Base-by-base conservation (phyloP, 2,888 invertebrate genomes). In the Glomeris marginata region DNA sequence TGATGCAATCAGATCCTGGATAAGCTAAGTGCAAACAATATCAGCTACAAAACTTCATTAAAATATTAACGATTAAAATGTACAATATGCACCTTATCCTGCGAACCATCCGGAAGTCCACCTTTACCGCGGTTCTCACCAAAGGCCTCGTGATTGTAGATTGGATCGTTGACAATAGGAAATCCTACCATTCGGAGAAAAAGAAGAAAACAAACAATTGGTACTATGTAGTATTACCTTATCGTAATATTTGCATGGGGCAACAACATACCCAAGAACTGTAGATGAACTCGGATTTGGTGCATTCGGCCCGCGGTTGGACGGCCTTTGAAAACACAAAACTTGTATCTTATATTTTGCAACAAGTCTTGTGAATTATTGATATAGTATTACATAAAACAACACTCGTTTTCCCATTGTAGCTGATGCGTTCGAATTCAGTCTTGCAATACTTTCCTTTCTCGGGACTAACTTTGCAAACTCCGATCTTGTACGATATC, bases 231-330 rank as follows among this genome's bases (percentile, higher is more conserved):
- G n/a, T n/a, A n/a, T n/a, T 40, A 37, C 41, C 21, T 28, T 16
- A 38, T 18, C n/a, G 13, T 13, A 16, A 18, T 42, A 48, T 28
- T 49, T 20, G 5, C 13, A 16, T 18, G 16, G 34, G 20, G 15
- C 34, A 38, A 16, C 13, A 6, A n/a, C 54, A 57, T 65, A 88
- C 91, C 97, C 62, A 98, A 74, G 69, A 85, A 98, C 70, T 99
- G 98, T 55, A 97, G 76, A 69, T 99, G 98, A 33, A 98, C 94
- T 56, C 98, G 77, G 60, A 98, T 98, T 72, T 98, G 98, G 68
- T 98, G 98, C 82, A 97, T 98, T 55, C 98, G 74, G 1, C 98
- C 98, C 1, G 97, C 97, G 63, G 84, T 81, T 1, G 97, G 97
- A 63, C 82, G 50, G 40, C 51, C 51, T 51, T 40, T 15, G 10